Percentiles rank a stretch among this genome's conserved stretches.
Evolutionary conservation across 1,140 invertebrate genomes (phyloP).

Genomic region (Trichonephila inaurata): DNA sequence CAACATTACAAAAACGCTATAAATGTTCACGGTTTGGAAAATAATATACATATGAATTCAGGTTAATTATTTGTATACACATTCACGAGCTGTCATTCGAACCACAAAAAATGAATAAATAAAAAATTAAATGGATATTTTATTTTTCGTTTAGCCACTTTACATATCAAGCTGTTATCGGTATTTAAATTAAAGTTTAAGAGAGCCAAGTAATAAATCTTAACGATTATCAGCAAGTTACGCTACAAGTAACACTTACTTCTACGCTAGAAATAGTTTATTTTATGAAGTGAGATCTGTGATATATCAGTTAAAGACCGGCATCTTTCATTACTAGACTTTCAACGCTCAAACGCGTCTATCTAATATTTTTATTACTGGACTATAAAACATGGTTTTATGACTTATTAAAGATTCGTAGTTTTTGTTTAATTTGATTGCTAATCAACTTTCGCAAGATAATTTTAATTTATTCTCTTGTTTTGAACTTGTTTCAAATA

Average conservation of each 20-base stretch:
- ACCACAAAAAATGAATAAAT: too few species aligned
- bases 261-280: slow-evolving; percentile 3
- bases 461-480: not conserved
- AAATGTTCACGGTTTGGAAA: too few species aligned
- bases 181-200: not conserved
- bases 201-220: not conserved
- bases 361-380: slow-evolving; percentile 17
- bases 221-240: not conserved
- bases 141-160: too few species aligned
- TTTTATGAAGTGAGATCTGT: slow-evolving; percentile 17
- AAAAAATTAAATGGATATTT: too few species aligned
- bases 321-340: not conserved
- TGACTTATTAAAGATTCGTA: not conserved
- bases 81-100: too few species aligned
- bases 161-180: not conserved
- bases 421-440: slow-evolving; percentile 13
- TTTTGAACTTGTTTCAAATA: not conserved
- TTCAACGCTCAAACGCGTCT: not conserved
- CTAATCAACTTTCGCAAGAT: not conserved
- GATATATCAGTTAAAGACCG: not conserved
- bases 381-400: slow-evolving; percentile 5
- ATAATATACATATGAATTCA: too few species aligned
- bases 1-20: too few species aligned
- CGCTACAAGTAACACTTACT: not conserved
- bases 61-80: too few species aligned